phyloP scores from a whole-genome alignment of 1,140 invertebrate species.

The Drosophila parabipectinata region DNA sequence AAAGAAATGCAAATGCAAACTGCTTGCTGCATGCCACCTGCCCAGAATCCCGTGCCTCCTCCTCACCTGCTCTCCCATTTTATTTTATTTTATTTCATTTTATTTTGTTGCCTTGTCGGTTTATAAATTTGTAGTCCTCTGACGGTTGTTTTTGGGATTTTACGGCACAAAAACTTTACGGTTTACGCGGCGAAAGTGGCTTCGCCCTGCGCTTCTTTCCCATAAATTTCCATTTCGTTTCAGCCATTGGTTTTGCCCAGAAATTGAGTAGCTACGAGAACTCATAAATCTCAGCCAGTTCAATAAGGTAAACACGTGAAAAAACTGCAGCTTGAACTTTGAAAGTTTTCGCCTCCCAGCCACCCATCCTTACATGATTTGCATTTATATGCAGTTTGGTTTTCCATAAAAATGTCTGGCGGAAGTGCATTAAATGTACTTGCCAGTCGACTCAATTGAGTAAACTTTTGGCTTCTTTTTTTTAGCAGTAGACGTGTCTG shows the following conservation, averaged over 20 bases:
- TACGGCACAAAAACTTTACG: constrained; percentile 66
- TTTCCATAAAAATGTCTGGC: constrained; percentile 25
- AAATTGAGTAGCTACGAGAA: constrained; percentile 71
- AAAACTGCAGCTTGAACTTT: constrained; percentile 62
- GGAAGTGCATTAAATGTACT: constrained; percentile 65
- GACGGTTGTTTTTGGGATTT: constrained; percentile 53
- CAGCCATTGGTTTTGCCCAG: constrained; percentile 69
- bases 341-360: constrained; percentile 5
- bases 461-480: constrained; percentile 4
- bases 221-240: constrained; percentile 82
- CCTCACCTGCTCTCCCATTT: constrained; percentile 51
- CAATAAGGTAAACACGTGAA: constrained; percentile 71
- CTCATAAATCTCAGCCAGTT: constrained; percentile 76
- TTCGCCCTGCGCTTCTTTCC: constrained; percentile 33
- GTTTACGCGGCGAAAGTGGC: constrained; percentile 77
- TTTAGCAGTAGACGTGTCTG: not conserved
- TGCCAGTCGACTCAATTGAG: constrained; percentile 13
- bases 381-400: constrained; percentile 56
- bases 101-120: constrained; percentile 65
- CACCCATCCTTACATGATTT: constrained; percentile 43
- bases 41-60: constrained; percentile 42
- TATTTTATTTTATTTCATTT: constrained; percentile 67
- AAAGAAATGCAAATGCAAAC: constrained; percentile 67
- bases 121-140: constrained; percentile 77
- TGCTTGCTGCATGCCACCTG: constrained; percentile 52